Conservation (phyloP, 1,140 invertebrate genomes). For the Drosophila azteca region DNA sequence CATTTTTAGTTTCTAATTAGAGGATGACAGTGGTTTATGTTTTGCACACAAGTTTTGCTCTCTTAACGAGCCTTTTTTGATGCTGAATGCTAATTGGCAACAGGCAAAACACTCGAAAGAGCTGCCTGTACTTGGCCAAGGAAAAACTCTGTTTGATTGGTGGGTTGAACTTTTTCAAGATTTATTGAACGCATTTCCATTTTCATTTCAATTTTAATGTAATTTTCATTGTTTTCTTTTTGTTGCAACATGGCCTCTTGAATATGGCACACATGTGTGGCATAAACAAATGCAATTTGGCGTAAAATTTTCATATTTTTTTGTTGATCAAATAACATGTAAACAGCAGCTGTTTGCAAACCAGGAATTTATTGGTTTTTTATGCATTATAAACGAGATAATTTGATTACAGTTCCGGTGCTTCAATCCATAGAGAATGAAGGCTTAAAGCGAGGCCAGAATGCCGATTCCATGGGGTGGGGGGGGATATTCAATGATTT, state of each 20-base stretch:
- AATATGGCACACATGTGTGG: constrained; percentile 28
- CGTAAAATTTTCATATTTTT: constrained; percentile 34
- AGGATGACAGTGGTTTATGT: constrained; percentile 22
- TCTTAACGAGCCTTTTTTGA: not conserved
- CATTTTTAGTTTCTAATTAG: constrained; percentile 40
- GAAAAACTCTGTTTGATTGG: too few relatives aligned
- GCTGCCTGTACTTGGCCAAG: too few relatives aligned
- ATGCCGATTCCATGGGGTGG: constrained; percentile 1
- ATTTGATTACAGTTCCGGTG: not conserved
- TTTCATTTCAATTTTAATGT: too few relatives aligned
- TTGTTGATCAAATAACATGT: constrained; percentile 29
- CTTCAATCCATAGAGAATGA: constrained; percentile 18
- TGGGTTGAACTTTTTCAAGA: too few relatives aligned
- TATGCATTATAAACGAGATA: constrained; percentile 28
- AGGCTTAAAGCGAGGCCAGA: constrained; percentile 16
- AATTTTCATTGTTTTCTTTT: too few relatives aligned
- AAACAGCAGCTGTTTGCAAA: constrained; percentile 8
- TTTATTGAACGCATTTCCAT: too few relatives aligned
- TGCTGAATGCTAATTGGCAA: not conserved
- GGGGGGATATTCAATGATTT: constrained; percentile 40
- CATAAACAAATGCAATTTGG: constrained; percentile 44
- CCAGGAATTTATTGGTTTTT: not conserved
- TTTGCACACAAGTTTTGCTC: not conserved
- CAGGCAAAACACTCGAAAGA: too few relatives aligned
- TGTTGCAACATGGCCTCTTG: not conserved